Evolutionary conservation across 2,113 vertebrate genomes (phyloP).

Genomic region (Megaceryle torquata): DNA sequence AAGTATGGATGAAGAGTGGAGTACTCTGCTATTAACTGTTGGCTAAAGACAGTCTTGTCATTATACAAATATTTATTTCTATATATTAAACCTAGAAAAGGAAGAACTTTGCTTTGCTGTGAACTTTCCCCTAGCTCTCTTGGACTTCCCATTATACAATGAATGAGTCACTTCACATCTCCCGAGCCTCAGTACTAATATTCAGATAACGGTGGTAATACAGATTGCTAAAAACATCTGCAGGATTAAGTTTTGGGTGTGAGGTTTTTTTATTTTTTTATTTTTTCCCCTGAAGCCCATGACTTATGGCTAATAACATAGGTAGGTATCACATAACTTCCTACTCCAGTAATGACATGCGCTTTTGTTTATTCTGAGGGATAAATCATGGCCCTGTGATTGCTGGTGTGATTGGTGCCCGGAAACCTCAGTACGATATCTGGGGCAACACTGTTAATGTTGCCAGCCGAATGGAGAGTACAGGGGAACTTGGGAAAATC

Average conservation of each 20-base stretch:
- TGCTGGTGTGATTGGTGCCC: constrained; percentile 96
- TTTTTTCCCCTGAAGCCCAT: neutral
- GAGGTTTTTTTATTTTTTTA: neutral
- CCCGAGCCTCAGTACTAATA: neutral
- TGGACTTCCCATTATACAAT: neutral
- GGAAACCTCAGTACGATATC: constrained; percentile 97
- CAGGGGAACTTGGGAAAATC: constrained; percentile 93
- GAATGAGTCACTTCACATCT: neutral
- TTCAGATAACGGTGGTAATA: neutral
- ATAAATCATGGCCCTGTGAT: constrained; percentile 97
- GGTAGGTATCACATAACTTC: neutral
- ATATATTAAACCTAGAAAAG: neutral
- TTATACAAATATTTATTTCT: neutral
- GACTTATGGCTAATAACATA: neutral
- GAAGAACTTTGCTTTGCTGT: neutral
- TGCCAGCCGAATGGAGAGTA: constrained; percentile 96
- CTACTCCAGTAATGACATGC: neutral
- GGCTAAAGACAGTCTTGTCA: neutral
- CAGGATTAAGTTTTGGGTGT: neutral
- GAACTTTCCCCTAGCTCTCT: neutral
- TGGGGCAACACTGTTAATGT: constrained; percentile 99
- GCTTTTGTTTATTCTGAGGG: constrained; percentile 70
- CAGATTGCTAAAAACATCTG: neutral
- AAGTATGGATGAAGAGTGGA: neutral
- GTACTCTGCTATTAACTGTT: neutral